Evolutionary conservation across 2,888 invertebrate genomes (phyloP).

Genomic region (Caenorhabditis imperialis): DNA sequence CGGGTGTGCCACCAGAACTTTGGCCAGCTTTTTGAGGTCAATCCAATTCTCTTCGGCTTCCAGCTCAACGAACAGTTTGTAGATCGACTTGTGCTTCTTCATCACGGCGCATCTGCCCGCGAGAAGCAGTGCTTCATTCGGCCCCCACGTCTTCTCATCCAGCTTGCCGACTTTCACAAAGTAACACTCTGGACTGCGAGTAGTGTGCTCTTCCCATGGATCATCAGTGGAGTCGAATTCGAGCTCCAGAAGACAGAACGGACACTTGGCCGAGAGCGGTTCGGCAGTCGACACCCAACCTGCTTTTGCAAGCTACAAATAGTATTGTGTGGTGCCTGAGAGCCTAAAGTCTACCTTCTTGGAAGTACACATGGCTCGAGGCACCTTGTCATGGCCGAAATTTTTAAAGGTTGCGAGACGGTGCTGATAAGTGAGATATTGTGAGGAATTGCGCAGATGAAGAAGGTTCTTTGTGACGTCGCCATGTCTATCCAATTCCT

Average conservation of each 20-base stretch:
- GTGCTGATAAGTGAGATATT: conserved; percentile 8
- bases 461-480: not conserved
- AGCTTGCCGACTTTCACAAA: conserved; percentile 46
- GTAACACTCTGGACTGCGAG: conserved; percentile 28
- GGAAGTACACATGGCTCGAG: conserved; percentile 15
- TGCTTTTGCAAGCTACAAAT: conserved; percentile 43
- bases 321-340: not conserved
- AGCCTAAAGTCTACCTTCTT: conserved; percentile 6
- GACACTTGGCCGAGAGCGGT: conserved; percentile 19
- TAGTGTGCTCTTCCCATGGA: conserved; percentile 53
- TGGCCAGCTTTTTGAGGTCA: not conserved
- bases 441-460: not conserved
- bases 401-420: conserved; percentile 22
- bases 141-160: conserved; percentile 47
- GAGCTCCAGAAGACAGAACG: conserved; percentile 42
- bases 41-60: not conserved
- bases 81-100: not conserved
- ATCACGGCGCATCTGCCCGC: conserved; percentile 3
- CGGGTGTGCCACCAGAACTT: not conserved
- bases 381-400: not conserved
- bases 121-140: conserved; percentile 20
- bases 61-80: not conserved
- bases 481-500: not conserved
- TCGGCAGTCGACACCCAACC: conserved; percentile 26
- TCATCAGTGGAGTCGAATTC: conserved; percentile 44